Evolutionary conservation across 2,888 invertebrate species (phyloP), one percentile per base, ranked within the genome.

Genomic region (Carpatolechia fugitivella): DNA sequence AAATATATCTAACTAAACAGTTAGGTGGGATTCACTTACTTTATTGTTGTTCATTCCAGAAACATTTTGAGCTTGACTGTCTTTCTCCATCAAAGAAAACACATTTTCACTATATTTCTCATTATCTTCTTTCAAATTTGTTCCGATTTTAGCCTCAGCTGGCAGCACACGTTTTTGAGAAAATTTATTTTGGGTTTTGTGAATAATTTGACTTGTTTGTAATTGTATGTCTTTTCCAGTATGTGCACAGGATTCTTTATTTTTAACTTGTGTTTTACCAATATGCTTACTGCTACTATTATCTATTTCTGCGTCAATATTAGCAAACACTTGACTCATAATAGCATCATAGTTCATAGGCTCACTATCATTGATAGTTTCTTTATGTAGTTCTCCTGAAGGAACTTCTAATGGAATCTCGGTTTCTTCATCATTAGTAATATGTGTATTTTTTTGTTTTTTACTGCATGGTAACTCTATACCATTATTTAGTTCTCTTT

Each of bases 321-420:
- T 84, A 38, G 84, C 85, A 72, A 87, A 87, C 7, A 84, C 86
- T 68, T 82, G 76, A 14, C 74, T 75, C 75, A 88, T 84, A 29
- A 87, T 68, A 24, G 67, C 68, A 66, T 90, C 86, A 69, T 88
- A 88, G 58, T 78, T 83, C 33, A 78, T 72, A 36, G 72, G 62
- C 61, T 85, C 83, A 72, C 78, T 85, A 30, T 81, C 75, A 52
- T 66, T 61, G 56, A 64, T 68, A 11, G 60, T 54, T 30, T 56
- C 29, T 51, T 54, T 47, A 29, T 20, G 29, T 54, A 54, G 52
- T 38, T 54, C 31, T 38, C 24, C 31, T 29, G 38, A 3, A 14
- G 29, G 10, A 18, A 14, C 13, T 20, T 5, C 30, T 13, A 30
- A 11, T 30, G 16, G 10, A 0, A 49, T 41, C 54, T 54, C 47